phyloP scores from a whole-genome alignment of 2,888 invertebrate genomes.

The Platycheirus albimanus region DNA sequence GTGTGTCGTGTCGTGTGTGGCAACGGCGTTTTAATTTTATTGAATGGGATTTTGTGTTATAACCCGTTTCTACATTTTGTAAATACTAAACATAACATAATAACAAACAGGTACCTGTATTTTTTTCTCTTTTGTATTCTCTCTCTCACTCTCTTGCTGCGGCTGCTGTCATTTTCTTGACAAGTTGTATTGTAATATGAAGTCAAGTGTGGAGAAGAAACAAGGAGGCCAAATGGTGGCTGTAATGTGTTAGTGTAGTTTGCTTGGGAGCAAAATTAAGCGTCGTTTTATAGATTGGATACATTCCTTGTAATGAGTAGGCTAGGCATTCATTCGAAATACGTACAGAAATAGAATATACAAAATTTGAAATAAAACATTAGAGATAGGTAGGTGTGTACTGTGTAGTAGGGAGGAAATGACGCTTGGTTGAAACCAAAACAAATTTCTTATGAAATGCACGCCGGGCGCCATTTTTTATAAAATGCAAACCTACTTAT shows the following conservation, averaged over 20 bases:
- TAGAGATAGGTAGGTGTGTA: no score
- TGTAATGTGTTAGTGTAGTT: constrained; percentile 46
- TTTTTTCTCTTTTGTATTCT: no score
- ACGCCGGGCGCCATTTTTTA: constrained; percentile 57
- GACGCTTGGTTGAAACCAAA: constrained; percentile 59
- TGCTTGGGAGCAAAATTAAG: constrained; percentile 48
- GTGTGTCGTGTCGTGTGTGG: neutral
- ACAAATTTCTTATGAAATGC: constrained; percentile 44
- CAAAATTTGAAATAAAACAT: constrained; percentile 48
- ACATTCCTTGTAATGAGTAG: constrained; percentile 57
- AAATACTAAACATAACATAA: constrained; percentile 49
- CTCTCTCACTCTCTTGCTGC: constrained; percentile 34
- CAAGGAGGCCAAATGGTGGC: constrained; percentile 26
- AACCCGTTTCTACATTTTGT: constrained; percentile 23
- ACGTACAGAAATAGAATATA: constrained; percentile 67
- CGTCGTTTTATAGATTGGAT: constrained; percentile 44
- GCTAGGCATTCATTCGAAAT: constrained; percentile 62
- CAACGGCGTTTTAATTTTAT: constrained; percentile 54
- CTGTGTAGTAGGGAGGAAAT: constrained; percentile 12
- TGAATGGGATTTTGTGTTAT: constrained; percentile 51
- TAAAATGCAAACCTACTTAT: constrained; percentile 46
- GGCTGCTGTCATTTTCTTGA: constrained; percentile 65
- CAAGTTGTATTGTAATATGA: constrained; percentile 66
- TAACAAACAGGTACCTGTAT: constrained; percentile 64
- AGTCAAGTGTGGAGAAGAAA: constrained; percentile 50